phyloP scores from a whole-genome alignment of 2,113 vertebrate genomes.

The Lonchura striata region DNA sequence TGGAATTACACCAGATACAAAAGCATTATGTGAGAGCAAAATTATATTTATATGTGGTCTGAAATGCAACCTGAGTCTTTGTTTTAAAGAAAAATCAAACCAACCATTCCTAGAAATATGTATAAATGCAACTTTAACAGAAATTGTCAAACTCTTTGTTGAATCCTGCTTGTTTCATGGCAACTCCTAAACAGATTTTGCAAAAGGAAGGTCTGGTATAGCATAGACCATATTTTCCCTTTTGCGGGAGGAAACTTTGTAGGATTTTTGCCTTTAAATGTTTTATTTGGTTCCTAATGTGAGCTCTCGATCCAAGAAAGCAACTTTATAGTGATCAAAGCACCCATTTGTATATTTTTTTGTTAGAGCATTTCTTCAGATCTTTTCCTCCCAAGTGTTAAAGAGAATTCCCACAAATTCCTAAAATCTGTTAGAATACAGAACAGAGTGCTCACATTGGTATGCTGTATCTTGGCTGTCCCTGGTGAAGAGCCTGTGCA shows the following conservation, averaged over 20 bases:
- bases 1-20: slow-evolving; percentile 50
- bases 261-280: slow-evolving; percentile 59
- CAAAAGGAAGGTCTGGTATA: slow-evolving; percentile 10
- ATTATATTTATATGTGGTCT: slow-evolving; percentile 56
- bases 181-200: slow-evolving; percentile 18
- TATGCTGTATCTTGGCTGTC: slow-evolving; percentile 15
- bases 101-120: not conserved
- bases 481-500: slow-evolving; percentile 3
- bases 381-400: slow-evolving; percentile 13
- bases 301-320: slow-evolving; percentile 40
- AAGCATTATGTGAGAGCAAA: slow-evolving; percentile 45
- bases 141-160: not conserved
- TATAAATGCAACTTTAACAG: slow-evolving; percentile 11
- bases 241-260: slow-evolving; percentile 16
- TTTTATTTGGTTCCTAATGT: slow-evolving; percentile 45
- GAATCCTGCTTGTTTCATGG: slow-evolving; percentile 2
- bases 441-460: slow-evolving; percentile 8
- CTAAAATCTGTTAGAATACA: slow-evolving; percentile 55
- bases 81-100: slow-evolving; percentile 28
- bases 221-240: slow-evolving; percentile 23
- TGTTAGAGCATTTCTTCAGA: slow-evolving; percentile 32
- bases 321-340: slow-evolving; percentile 46
- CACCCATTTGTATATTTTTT: slow-evolving; percentile 38
- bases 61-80: slow-evolving; percentile 37
- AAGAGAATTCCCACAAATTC: slow-evolving; percentile 54